Evolutionary conservation across 1,140 invertebrate genomes (phyloP).

Genomic region (Tetramorium alpestre): DNA sequence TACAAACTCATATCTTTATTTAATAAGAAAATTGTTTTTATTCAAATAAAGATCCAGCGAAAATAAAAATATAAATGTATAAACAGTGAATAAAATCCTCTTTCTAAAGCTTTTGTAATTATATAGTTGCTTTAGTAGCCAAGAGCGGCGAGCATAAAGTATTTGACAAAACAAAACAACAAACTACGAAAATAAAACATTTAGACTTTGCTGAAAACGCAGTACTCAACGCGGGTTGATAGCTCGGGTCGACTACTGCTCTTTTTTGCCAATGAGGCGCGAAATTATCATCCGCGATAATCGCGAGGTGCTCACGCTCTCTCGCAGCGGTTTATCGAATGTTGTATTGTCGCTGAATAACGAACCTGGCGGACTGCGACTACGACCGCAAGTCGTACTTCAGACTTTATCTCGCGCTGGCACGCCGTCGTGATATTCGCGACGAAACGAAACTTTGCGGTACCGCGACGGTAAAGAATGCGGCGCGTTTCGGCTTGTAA

Average conservation of each 20-base stretch:
- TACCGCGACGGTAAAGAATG: slow-evolving; percentile 45
- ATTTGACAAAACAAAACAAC: neutral
- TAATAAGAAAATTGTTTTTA: neutral
- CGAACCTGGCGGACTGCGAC: neutral
- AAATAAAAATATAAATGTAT: neutral
- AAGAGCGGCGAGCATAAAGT: neutral
- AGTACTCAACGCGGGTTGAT: neutral
- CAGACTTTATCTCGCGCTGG: slow-evolving; percentile 58
- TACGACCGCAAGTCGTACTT: slow-evolving; percentile 30
- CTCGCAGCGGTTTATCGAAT: slow-evolving; percentile 26
- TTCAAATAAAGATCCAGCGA: neutral
- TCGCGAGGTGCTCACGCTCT: slow-evolving; percentile 20
- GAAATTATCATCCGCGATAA: slow-evolving; percentile 41
- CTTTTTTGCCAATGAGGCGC: neutral
- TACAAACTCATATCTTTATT: neutral
- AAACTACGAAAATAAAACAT: neutral
- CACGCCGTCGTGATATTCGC: slow-evolving; percentile 43
- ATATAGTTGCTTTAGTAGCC: neutral
- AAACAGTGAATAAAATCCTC: neutral
- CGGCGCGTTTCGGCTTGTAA: slow-evolving; percentile 60
- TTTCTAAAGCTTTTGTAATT: neutral
- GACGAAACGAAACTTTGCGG: slow-evolving; percentile 40
- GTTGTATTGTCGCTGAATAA: slow-evolving; percentile 39
- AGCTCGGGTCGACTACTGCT: neutral
- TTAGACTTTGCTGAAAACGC: neutral